Conservation (phyloP, 2,888 invertebrate species). For the Creontiades dilutus region DNA sequence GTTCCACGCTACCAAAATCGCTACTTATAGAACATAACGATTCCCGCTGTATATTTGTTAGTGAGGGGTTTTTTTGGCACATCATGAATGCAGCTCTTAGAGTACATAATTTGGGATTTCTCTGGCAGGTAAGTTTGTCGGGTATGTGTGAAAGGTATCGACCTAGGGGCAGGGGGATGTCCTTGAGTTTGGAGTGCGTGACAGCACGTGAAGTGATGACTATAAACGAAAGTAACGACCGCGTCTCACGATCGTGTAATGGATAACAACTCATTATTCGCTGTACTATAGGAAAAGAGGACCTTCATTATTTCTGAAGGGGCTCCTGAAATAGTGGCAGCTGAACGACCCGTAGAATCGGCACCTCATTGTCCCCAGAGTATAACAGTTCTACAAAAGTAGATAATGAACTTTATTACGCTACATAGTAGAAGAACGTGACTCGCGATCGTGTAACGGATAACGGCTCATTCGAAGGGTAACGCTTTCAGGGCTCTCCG, state of each 20-base stretch:
- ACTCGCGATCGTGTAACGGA: no score
- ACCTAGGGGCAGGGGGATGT: not conserved
- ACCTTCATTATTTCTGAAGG: not conserved
- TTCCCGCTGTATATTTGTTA: not conserved
- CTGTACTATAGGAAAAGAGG: not conserved
- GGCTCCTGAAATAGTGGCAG: not conserved
- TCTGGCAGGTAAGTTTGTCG: not conserved
- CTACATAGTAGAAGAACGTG: no score
- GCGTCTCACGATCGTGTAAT: constrained; percentile 14
- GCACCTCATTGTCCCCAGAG: no score
- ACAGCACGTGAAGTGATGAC: constrained; percentile 47
- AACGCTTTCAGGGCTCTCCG: no score
- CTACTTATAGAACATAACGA: not conserved
- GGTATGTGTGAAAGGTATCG: not conserved
- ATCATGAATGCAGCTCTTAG: not conserved
- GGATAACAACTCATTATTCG: constrained; percentile 9
- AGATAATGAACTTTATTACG: no score
- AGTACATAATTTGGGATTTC: not conserved
- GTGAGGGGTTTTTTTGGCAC: not conserved
- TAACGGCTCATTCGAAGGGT: no score
- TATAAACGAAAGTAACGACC: constrained; percentile 39
- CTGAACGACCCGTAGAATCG: no score
- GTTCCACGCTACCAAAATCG: not conserved
- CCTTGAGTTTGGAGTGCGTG: constrained; percentile 22
- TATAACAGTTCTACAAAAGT: no score